Evolutionary conservation across 2,797 vertebrate genomes (phyloP).

Genomic region (Pygocentrus nattereri): DNA sequence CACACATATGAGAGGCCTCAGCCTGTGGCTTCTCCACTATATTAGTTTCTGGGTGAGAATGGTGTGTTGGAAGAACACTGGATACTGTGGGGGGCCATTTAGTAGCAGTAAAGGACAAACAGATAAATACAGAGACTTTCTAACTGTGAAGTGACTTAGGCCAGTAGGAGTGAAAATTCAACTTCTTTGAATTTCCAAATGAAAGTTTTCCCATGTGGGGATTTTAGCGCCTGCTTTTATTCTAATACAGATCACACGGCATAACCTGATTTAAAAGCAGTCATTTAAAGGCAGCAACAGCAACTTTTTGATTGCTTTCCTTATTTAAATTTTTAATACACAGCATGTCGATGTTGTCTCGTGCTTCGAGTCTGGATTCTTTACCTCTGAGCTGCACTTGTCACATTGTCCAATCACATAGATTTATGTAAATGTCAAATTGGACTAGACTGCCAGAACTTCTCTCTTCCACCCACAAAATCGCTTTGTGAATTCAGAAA

Average conservation of each 20-base stretch:
- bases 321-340: not conserved
- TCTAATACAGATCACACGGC: not conserved
- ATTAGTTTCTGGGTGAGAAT: conserved; percentile 34
- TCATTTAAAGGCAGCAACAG: not conserved
- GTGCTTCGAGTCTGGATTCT: not conserved
- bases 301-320: not conserved
- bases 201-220: not conserved
- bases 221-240: not conserved
- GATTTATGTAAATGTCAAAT: conserved; percentile 29
- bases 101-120: conserved; percentile 20
- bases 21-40: not conserved
- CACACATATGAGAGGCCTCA: conserved; percentile 27
- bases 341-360: not conserved
- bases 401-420: conserved; percentile 15
- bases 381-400: not conserved
- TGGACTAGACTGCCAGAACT: conserved; percentile 11
- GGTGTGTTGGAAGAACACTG: not conserved
- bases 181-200: not conserved
- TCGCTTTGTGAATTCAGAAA: not conserved
- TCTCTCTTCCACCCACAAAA: not conserved
- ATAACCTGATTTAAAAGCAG: conserved; percentile 22
- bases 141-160: not conserved
- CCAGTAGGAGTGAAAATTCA: not conserved
- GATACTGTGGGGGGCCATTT: not conserved
- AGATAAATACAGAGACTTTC: not conserved